Evolutionary conservation across 2,113 vertebrate species (phyloP).

Genomic region (Oxyura jamaicensis): DNA sequence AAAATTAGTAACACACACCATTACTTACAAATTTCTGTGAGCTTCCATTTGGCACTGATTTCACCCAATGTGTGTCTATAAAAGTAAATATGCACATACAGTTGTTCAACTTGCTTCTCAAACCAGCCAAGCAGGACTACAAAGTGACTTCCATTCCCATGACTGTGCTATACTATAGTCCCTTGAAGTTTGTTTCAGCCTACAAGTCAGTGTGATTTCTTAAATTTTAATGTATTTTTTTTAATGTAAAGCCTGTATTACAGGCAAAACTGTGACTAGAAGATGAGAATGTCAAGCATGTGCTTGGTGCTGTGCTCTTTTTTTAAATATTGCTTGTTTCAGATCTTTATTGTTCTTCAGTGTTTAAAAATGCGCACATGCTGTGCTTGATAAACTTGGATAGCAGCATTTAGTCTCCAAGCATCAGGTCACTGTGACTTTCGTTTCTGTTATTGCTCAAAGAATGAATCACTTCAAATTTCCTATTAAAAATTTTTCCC

Average conservation of each 20-base stretch:
- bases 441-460: not conserved
- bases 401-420: not conserved
- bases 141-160: not conserved
- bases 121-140: not conserved
- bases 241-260: not conserved
- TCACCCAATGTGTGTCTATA: not conserved
- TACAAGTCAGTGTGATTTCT: not conserved
- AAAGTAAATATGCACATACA: not conserved
- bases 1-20: not conserved
- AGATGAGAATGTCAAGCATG: not conserved
- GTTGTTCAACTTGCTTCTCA: not conserved
- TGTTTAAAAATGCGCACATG: not conserved
- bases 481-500: not conserved
- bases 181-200: not conserved
- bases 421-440: not conserved
- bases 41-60: not conserved
- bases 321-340: not conserved
- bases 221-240: not conserved
- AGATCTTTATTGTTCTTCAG: not conserved
- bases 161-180: not conserved
- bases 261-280: not conserved
- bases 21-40: not conserved
- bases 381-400: not conserved
- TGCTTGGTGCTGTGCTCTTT: fast-evolving
- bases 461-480: not conserved